These are phyloP conservation scores for Polyergus mexicanus DNA, from an alignment of 1,140 invertebrate genomes.

Conservation along the genomic window DNA sequence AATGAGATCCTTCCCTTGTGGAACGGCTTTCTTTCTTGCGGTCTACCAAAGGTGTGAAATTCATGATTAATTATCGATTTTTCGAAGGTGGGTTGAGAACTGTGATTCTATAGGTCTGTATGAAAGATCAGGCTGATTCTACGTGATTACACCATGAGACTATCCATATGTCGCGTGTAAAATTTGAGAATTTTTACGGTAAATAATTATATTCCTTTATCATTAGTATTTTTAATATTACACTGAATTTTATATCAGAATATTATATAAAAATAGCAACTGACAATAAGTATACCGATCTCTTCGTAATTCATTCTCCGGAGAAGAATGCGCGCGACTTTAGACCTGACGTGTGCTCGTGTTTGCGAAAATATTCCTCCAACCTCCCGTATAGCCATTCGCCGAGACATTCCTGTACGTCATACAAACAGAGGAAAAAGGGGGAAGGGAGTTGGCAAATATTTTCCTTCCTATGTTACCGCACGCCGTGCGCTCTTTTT, in stretches of 20 bases:
- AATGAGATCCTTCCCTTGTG: slow-evolving; percentile 8
- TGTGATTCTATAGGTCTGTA: not conserved
- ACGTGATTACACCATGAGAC: slow-evolving; percentile 14
- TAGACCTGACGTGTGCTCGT: not conserved
- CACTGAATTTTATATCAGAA: not conserved
- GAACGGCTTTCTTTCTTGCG: slow-evolving; percentile 48
- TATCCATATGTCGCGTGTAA: not conserved
- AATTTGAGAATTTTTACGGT: not conserved
- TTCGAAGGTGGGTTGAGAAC: slow-evolving; percentile 57
- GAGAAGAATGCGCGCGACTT: slow-evolving; percentile 2
- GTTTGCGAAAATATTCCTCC: slow-evolving; percentile 57
- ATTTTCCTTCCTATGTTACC: slow-evolving; percentile 64
- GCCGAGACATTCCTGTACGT: slow-evolving; percentile 67
- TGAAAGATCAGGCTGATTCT: not conserved
- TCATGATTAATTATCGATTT: slow-evolving; percentile 80
- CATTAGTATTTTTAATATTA: not conserved
- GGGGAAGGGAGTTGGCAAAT: slow-evolving; percentile 67
- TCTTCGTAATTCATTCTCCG: slow-evolving; percentile 32
- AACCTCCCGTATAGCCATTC: slow-evolving; percentile 60
- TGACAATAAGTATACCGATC: not conserved
- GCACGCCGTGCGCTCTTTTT: slow-evolving; percentile 49
- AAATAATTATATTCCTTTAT: slow-evolving; percentile 1
- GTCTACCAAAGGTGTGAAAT: slow-evolving; percentile 78
- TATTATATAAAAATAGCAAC: not conserved
- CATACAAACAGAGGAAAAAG: slow-evolving; percentile 48